phyloP scores from a whole-genome alignment of 2,797 vertebrate species.

The Brotula barbata region DNA sequence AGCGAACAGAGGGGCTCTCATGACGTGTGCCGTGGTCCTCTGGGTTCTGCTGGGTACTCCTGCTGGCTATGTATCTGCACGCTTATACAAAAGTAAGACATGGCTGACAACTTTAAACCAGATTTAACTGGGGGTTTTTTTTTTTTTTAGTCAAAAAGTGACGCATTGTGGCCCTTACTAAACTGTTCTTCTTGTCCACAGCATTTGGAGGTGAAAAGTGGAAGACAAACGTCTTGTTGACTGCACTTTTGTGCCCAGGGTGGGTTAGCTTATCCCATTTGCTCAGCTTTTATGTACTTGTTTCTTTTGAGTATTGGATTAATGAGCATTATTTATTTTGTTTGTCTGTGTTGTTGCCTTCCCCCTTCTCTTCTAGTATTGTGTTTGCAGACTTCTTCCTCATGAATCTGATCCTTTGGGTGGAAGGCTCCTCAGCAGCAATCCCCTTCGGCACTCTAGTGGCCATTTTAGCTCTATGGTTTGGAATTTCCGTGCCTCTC shows the following conservation, averaged over 20 bases:
- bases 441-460: conserved; percentile 89
- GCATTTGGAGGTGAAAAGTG: conserved; percentile 91
- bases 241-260: conserved; percentile 88
- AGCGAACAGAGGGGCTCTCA: conserved; percentile 87
- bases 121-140: background rate
- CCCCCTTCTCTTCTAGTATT: conserved; percentile 74
- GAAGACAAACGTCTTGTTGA: conserved; percentile 92
- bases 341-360: conserved; percentile 10
- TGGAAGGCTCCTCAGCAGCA: conserved; percentile 88
- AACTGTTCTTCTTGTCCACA: conserved; percentile 64
- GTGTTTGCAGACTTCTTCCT: conserved; percentile 92
- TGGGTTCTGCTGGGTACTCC: conserved; percentile 91
- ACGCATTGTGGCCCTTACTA: background rate
- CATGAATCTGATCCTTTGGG: conserved; percentile 95
- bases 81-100: conserved; percentile 90
- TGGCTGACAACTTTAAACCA: background rate
- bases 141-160: background rate
- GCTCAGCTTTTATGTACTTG: background rate
- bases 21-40: conserved; percentile 88
- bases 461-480: conserved; percentile 88
- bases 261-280: conserved; percentile 61
- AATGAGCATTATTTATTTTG: background rate
- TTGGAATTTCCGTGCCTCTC: conserved; percentile 90
- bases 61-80: conserved; percentile 88
- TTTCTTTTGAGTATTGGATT: background rate